Base-by-base conservation (phyloP, 2,113 vertebrate genomes). In the Rhinoderma darwinii region DNA sequence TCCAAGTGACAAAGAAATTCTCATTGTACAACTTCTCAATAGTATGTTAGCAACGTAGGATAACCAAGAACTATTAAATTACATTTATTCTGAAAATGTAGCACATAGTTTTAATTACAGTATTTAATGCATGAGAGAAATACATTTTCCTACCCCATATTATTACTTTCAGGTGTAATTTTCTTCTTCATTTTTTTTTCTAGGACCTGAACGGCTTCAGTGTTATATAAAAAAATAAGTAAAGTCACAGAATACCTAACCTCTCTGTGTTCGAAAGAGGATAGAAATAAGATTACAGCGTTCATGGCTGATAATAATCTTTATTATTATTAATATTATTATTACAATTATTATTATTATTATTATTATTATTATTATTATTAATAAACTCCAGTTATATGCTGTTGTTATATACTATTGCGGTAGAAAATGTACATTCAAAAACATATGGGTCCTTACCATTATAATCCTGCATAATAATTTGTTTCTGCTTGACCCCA, bases 1-100 rank as follows among this genome's bases (percentile, higher is more conserved):
- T 87, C 47, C 75, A 59, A 73, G 37, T 80, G 47, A 73, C 85
- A 73, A 81, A 74, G 76, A 74, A 59, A 73, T 41, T 82, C 85
- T 81, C 77, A 41, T 41, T 72, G 47, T 59, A 56, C 72, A 86
- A 51, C 77, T 50, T 61, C 39, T 30, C 51, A 25, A 68, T 51
- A 82, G 82, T 87, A 63, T 44, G 73, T 63, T 32, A 44, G 35
- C 44, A 63, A 51, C 37, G 20, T 50, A 74, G 37, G 59, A 39
- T 18, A 74, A 81, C 39, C 56, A n/a, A n/a, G 27, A 17, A 30
- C n/a, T 27, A 66, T 82, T 41, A 44, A 63, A 82, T 63, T 7
- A 63, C 37, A 44, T 66, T 82, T 82, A 66, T 66, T 82, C 61
- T 1, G 56, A 20, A 66, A 82, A 82, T 82, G 20, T 15, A 39